Evolutionary conservation across 2,113 vertebrate genomes (phyloP).

Genomic region (Octodon degus): DNA sequence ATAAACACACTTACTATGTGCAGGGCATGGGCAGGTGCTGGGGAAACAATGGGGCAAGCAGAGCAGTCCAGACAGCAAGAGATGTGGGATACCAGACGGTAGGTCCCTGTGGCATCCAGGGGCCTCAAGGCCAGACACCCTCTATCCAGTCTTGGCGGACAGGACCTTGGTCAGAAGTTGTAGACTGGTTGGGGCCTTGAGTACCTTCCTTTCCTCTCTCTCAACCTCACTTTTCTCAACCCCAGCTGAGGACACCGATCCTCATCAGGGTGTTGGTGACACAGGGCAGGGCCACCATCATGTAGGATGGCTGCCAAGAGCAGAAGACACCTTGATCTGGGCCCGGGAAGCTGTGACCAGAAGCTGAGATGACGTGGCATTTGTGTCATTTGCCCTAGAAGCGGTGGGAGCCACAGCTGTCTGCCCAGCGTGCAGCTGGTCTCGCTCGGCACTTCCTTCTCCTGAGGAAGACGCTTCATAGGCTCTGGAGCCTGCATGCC

Average conservation of each 20-base stretch:
- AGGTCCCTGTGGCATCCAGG: fast-evolving
- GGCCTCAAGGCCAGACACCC: neutral
- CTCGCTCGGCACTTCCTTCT: neutral
- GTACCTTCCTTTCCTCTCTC: no score
- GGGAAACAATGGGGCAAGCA: neutral
- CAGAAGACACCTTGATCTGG: neutral
- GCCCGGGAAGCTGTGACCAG: neutral
- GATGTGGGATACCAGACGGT: constrained; percentile 20
- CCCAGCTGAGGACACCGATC: neutral
- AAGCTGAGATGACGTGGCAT: neutral
- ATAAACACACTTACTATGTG: neutral
- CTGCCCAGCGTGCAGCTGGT: neutral
- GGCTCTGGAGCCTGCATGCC: neutral
- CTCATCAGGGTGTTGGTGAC: neutral
- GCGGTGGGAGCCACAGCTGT: neutral
- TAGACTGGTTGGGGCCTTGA: neutral
- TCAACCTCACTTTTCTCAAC: neutral
- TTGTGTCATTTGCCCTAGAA: neutral
- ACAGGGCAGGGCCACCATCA: neutral
- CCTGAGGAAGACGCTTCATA: neutral
- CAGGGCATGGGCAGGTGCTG: neutral
- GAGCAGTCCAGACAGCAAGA: neutral
- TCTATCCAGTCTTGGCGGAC: neutral
- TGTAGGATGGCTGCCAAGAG: neutral
- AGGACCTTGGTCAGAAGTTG: neutral